Evolutionary conservation across 2,113 vertebrate species (phyloP), one percentile per base, ranked within the genome.

Genomic region (Drymodes brunneopygia): DNA sequence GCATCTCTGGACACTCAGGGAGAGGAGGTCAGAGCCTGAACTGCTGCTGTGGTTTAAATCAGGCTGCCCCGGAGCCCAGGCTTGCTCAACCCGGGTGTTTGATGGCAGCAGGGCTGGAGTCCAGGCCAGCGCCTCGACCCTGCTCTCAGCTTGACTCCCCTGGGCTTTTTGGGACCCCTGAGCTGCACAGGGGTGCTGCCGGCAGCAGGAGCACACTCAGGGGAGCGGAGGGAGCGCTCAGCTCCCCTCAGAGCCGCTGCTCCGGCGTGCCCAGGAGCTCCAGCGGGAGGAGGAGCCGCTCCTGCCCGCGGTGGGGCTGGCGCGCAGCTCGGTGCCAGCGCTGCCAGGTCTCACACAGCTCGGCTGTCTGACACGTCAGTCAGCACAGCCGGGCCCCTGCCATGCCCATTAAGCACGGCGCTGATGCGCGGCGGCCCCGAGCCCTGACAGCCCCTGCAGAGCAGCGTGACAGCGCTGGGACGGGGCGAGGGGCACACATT

Each of bases 291-390:
- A 71, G 47, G 61, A 71, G 57, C 18, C 21, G 50, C 15, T 42
- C 50, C 9, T 38, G 36, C 31, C 22, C 54, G 9, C 57, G 36
- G 1, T 0, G 1, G 84, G 90, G 36, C 85, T 87, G 92, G 93
- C 84, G 47, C 1, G 0, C 51, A 79, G 90, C 61, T 70, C 69
- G 0, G 22, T 82, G 84, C 29, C 2, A 10, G 64, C 4, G 2
- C 94, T 94, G 90, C 81, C 93, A 69, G 94, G 22, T 57, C 90
- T 94, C 94, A 80, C 84, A 51, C 94, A 80, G 92, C 85, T 95
- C 47, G 9, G n/a, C 7, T 92, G 92, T 93, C 88, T 94, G 92
- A 64, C 4, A 5, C 12, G 21, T 94, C 92, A 80, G 53, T 54
- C 94, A 94, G 92, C 90, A 17, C 92, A 91, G 95, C 79, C 31